Evolutionary conservation across 2,888 invertebrate genomes (phyloP).

Genomic region (Brachycybe producta): DNA sequence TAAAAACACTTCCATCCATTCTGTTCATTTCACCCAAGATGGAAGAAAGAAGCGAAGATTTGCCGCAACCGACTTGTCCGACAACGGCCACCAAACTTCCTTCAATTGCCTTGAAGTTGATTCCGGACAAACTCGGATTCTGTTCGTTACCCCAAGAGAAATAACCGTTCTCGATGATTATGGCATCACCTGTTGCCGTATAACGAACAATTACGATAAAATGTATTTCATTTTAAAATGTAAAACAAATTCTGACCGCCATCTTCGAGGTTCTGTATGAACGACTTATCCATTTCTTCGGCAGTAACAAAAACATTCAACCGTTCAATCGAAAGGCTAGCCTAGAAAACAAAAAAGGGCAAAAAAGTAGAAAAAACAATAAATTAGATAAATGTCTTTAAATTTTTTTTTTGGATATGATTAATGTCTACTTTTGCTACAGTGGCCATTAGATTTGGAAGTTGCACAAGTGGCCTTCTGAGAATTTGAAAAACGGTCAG

Average conservation of each 20-base stretch:
- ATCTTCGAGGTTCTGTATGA: neutral
- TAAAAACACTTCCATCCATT: conserved; percentile 27
- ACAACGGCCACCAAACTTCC: conserved; percentile 36
- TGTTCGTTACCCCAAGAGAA: conserved; percentile 66
- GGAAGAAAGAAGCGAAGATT: conserved; percentile 37
- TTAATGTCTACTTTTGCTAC: conserved; percentile 15
- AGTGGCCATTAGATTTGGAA: conserved; percentile 23
- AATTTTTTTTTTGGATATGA: neutral
- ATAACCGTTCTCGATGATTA: conserved; percentile 69
- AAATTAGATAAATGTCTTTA: no score
- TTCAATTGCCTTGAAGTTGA: conserved; percentile 30
- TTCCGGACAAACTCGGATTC: conserved; percentile 43
- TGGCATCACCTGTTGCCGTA: conserved; percentile 49
- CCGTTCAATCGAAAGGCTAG: conserved; percentile 37
- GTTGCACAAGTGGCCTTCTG: conserved; percentile 39
- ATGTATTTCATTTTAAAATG: conserved; percentile 20
- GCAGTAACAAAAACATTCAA: conserved; percentile 34
- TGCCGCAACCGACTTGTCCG: conserved; percentile 39
- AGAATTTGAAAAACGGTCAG: conserved; percentile 30
- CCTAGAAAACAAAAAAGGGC: conserved; percentile 27
- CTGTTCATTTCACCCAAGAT: conserved; percentile 39
- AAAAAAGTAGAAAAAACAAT: neutral
- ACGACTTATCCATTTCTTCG: conserved; percentile 35
- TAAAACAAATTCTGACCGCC: conserved; percentile 4
- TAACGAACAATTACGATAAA: neutral